phyloP scores from a whole-genome alignment of 2,888 invertebrate genomes.

The Galerucella nymphaeae region DNA sequence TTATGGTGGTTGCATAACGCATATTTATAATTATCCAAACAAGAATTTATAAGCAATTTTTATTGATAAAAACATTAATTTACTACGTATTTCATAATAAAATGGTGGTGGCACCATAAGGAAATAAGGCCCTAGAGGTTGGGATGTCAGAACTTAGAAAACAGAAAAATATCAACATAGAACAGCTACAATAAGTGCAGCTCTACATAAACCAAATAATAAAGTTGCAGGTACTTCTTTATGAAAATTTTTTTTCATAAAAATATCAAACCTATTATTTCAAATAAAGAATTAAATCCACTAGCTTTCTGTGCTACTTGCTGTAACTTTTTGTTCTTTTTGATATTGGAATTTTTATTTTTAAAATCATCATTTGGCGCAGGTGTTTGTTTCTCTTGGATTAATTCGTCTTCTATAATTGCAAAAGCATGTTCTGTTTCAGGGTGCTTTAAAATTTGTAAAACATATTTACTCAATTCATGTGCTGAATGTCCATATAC shows the following conservation, averaged over 20 bases:
- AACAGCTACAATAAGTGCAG: too few species aligned
- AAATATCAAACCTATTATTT: slow-evolving; percentile 36
- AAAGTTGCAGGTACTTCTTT: too few species aligned
- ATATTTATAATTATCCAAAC: too few species aligned
- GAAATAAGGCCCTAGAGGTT: too few species aligned
- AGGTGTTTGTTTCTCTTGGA: slow-evolving; percentile 27
- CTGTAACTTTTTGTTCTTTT: slow-evolving; percentile 22
- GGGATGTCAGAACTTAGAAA: too few species aligned
- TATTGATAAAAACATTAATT: too few species aligned
- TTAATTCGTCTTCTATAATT: slow-evolving; percentile 34
- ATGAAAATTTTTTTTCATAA: background rate
- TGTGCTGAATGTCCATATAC: slow-evolving; percentile 41
- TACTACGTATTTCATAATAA: too few species aligned
- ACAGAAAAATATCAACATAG: too few species aligned
- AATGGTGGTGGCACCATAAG: too few species aligned
- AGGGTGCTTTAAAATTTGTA: slow-evolving; percentile 32
- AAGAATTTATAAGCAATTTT: too few species aligned
- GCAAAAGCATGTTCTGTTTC: slow-evolving; percentile 27
- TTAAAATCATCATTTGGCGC: slow-evolving; percentile 28
- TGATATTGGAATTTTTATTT: slow-evolving; percentile 21
- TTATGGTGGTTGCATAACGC: too few species aligned
- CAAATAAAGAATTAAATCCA: slow-evolving; percentile 30
- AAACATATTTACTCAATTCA: slow-evolving; percentile 30
- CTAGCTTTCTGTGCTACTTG: slow-evolving; percentile 24
- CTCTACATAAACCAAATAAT: too few species aligned